Evolutionary conservation across 2,113 vertebrate genomes (phyloP), one percentile per base, ranked within the genome.

Genomic region (Stictonetta naevosa): DNA sequence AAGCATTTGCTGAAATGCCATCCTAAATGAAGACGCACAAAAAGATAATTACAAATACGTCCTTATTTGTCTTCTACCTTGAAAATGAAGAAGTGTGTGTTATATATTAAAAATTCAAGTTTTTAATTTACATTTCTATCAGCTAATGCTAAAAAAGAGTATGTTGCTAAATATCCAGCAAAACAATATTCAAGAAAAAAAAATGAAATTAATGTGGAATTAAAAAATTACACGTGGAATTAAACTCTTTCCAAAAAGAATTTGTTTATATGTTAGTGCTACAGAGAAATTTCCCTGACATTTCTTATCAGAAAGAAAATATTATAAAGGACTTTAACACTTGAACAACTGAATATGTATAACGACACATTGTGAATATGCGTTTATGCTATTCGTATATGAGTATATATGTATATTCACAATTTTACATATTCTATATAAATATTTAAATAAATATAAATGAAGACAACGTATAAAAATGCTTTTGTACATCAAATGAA

Each of bases 1-100:
- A 92, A 89, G 42, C 31, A 89, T 48, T 84, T 92, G 8, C 48
- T 92, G 82, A 76, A 95, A 94, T 59, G 63, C 6, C 55, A 82
- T 46, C 71, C 36, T 85, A 75, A 79, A 79, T 36, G 18, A 90
- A 83, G 68, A 88, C 25, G 33, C 26, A 58, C 20, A 71, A 63
- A 73, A 74, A 56, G 29, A 63, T 33, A 78, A 22, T 86, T 81
- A 0, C 11, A 79, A 87, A 17, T 69, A 68, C 28, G 71, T 67
- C 48, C 44, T 89, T 64, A 71, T 69, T 92, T 88, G 15, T 74
- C 90, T 92, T 58, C 75, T 91, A 25, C 13, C 59, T 48, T 19
- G 21, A 31, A 79, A 95, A 85, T 68, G 21, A 92, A 74, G 29
- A 67, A 68, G 9, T 29, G 10, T 14, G 18, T 76, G 15, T 48